phyloP scores from a whole-genome alignment of 2,888 invertebrate genomes.

The Nymphalis polychloros region DNA sequence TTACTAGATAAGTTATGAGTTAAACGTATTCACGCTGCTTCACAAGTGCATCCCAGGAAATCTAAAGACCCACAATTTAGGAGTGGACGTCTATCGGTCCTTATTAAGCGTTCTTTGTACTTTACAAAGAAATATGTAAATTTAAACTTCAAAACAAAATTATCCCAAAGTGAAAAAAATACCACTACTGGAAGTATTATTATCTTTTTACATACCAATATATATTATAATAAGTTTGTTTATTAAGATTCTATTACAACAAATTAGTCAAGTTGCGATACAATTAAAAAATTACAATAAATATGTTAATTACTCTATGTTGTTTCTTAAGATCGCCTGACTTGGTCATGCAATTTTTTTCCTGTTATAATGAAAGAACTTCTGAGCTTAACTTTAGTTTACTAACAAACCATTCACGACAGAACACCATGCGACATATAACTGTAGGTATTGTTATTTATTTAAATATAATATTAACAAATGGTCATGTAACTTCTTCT shows the following conservation, averaged over 20 bases:
- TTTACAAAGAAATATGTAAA: too few species aligned
- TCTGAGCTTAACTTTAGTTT: slow-evolving; percentile 49
- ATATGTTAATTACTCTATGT: slow-evolving; percentile 47
- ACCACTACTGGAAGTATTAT: too few species aligned
- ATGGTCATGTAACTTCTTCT: slow-evolving; percentile 17
- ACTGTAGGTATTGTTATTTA: slow-evolving; percentile 12
- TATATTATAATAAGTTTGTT: too few species aligned
- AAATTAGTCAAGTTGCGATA: slow-evolving; percentile 13
- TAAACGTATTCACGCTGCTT: too few species aligned
- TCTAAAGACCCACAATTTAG: too few species aligned
- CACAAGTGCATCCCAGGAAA: too few species aligned
- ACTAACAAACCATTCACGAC: slow-evolving; percentile 36
- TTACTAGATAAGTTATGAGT: too few species aligned
- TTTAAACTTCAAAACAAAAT: too few species aligned
- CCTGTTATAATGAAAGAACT: slow-evolving; percentile 52
- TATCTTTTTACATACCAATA: too few species aligned
- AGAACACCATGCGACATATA: slow-evolving; percentile 50
- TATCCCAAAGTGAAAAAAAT: too few species aligned
- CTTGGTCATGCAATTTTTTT: slow-evolving; percentile 53
- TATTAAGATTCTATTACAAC: neutral
- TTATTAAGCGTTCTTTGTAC: too few species aligned
- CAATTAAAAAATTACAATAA: slow-evolving; percentile 31
- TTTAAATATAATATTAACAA: slow-evolving; percentile 12
- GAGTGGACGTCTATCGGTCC: too few species aligned
- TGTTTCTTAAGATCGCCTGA: slow-evolving; percentile 47